These are phyloP conservation scores for Silurus glanis DNA, from an alignment of 2,113 vertebrate species.

Conservation along the genomic window DNA sequence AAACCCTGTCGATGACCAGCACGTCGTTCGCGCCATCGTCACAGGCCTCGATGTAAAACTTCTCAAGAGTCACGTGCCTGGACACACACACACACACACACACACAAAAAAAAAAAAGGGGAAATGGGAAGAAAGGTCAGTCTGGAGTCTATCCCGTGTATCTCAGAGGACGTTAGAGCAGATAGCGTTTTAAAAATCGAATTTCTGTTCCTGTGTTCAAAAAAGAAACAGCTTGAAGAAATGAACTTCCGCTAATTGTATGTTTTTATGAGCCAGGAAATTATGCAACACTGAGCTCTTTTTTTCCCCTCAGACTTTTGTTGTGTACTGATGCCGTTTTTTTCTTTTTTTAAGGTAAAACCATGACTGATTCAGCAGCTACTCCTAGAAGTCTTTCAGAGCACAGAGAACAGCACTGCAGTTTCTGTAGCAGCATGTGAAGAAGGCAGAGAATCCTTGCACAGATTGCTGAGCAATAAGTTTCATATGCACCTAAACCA, in stretches of 20 bases:
- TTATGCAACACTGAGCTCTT: background rate
- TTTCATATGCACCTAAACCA: slow-evolving; percentile 26
- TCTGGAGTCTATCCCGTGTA: background rate
- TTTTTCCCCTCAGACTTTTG: background rate
- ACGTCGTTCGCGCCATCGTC: slow-evolving; percentile 90
- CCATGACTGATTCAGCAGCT: background rate
- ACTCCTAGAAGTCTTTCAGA: background rate
- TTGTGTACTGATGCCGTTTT: too few species aligned
- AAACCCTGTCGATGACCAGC: slow-evolving; percentile 89
- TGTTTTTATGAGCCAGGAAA: background rate
- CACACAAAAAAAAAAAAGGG: background rate
- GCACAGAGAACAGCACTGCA: background rate
- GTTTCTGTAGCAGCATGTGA: background rate
- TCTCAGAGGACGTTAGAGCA: too few species aligned
- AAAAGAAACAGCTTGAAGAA: background rate
- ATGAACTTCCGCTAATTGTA: background rate
- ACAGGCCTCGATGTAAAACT: slow-evolving; percentile 95
- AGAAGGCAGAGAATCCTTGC: background rate
- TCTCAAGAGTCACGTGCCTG: slow-evolving; percentile 91
- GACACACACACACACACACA: too few species aligned
- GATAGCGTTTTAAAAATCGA: background rate
- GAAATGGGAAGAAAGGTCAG: background rate
- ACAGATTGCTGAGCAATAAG: slow-evolving; percentile 29
- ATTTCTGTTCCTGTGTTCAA: background rate
- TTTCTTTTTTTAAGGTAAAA: background rate